Base-by-base conservation (phyloP, 2,888 invertebrate species). In the Isotomurus palustris region DNA sequence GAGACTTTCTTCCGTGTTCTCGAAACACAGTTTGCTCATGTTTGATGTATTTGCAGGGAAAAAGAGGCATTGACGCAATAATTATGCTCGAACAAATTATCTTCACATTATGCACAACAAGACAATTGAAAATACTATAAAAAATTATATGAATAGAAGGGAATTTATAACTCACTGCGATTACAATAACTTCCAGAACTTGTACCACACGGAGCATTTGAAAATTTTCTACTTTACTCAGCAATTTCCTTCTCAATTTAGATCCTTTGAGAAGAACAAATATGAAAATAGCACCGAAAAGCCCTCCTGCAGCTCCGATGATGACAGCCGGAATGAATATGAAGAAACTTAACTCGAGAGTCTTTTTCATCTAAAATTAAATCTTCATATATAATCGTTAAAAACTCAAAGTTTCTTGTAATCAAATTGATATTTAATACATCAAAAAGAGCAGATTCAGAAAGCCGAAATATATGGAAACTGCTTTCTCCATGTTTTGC, bases 261-360 rank as follows among this genome's bases (percentile, higher is more conserved):
- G 75, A 72, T 45, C 75, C 72, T 64, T 77, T 77, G 12, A 78
- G 70, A 62, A 75, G 75, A 27, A 75, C 57, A 56, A 77, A 75
- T 14, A 75, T 76, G 59, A 77, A 78, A 14, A 74, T 64, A 14
- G 76, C 74, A 17, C 77, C 77, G 3, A 75, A 58, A 1, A 75
- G 44, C 3, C 77, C 77, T 4, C 77, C 77, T 14, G 76, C 56
- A 0, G 74, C 56, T 2, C 77, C 77, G 14, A 78, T 72, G 3
- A 77, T 38, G 29, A 74, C 66, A 2, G 76, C 74, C 1, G 77
- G 77, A 22, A 76, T 67, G 62, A 77, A 73, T 69, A 76, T 74
- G 4, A 75, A 62, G 14, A 76, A 64, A 64, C 76, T 76, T 2
- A 77, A 72, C 54, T 74, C 74, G 29, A 77, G 72, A 28, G 74